These are phyloP conservation scores for Bradypodion pumilum DNA, from an alignment of 2,797 vertebrate genomes.

Conservation along the genomic window DNA sequence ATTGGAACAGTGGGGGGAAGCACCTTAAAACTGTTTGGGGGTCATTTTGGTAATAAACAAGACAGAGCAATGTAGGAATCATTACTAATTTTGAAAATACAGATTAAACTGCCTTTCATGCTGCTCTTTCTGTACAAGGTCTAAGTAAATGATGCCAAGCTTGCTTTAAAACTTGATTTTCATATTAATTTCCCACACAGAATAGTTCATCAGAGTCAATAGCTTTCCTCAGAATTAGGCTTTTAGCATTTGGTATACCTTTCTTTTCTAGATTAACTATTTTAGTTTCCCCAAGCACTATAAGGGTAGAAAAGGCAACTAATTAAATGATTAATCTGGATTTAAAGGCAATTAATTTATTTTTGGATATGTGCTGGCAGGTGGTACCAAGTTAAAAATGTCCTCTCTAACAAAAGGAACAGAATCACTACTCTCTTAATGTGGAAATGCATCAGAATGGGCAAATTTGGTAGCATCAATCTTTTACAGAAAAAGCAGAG, in stretches of 20 bases:
- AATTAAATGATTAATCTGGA: slow-evolving; percentile 31
- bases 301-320: slow-evolving; percentile 24
- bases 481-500: no score
- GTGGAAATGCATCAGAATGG: not conserved
- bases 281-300: not conserved
- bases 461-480: not conserved
- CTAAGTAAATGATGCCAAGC: slow-evolving; percentile 45
- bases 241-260: slow-evolving; percentile 21
- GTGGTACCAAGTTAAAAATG: not conserved
- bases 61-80: slow-evolving; percentile 46
- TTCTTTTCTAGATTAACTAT: slow-evolving; percentile 12
- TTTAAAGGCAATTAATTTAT: slow-evolving; percentile 13
- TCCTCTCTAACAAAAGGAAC: not conserved
- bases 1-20: not conserved
- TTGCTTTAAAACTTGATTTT: slow-evolving; percentile 56
- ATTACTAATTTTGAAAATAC: slow-evolving; percentile 60
- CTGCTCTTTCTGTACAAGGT: slow-evolving; percentile 23
- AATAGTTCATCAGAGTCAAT: slow-evolving; percentile 14
- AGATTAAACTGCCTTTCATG: slow-evolving; percentile 54
- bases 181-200: slow-evolving; percentile 44
- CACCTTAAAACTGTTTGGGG: slow-evolving; percentile 39
- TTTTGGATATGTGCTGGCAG: not conserved
- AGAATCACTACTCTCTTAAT: not conserved
- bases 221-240: slow-evolving; percentile 7
- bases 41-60: slow-evolving; percentile 51